A percentile compares a stretch with the other conserved stretches of the same genome.
Conservation (phyloP, 2,113 vertebrate genomes). For the Delphinapterus leucas region DNA sequence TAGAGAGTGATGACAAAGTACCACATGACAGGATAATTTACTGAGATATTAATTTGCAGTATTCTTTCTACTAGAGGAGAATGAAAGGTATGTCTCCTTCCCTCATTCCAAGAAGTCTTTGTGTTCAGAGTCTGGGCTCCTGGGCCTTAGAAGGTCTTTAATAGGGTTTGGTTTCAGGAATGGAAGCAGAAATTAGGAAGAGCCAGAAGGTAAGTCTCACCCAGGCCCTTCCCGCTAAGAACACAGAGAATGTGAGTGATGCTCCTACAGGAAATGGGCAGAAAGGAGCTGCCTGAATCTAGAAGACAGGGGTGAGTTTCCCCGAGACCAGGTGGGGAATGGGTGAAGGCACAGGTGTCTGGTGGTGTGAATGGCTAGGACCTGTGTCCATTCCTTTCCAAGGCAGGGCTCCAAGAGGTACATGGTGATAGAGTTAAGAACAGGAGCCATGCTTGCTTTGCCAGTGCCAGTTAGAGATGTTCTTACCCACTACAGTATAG, state of each 20-base stretch:
- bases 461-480: neutral
- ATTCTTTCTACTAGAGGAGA: neutral
- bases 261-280: neutral
- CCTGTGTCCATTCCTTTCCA: neutral
- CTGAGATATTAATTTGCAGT: neutral
- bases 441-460: neutral
- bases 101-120: neutral
- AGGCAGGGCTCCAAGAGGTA: neutral
- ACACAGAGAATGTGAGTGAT: neutral
- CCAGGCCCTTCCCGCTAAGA: neutral
- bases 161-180: neutral
- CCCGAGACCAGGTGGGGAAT: fast-evolving
- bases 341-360: neutral
- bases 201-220: neutral
- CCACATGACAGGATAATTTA: neutral
- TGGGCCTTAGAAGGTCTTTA: neutral
- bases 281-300: neutral
- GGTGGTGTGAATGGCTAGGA: neutral
- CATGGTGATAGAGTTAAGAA: neutral
- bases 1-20: neutral
- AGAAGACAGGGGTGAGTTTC: neutral
- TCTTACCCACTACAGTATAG: neutral
- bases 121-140: neutral
- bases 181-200: neutral
- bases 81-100: neutral